A percentile compares a stretch with the other conserved stretches of the same genome.
phyloP scores from a whole-genome alignment of 2,888 invertebrate species.

The Amaurobius ferox region DNA sequence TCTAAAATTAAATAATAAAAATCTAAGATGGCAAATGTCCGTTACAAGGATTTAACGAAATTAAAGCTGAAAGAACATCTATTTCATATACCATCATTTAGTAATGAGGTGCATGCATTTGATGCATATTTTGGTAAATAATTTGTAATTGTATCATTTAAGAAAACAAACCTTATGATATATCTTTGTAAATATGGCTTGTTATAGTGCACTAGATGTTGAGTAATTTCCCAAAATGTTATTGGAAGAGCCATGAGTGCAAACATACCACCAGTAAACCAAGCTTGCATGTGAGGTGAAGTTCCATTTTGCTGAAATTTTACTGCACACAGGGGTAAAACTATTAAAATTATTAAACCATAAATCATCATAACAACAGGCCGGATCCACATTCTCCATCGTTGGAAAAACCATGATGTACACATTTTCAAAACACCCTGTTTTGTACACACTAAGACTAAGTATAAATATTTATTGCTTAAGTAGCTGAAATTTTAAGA shows the following conservation, averaged over 20 bases:
- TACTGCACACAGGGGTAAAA: slow-evolving; percentile 89
- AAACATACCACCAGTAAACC: slow-evolving; percentile 76
- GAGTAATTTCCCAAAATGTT: slow-evolving; percentile 95
- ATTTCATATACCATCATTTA: too few species aligned
- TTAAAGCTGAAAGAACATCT: too few species aligned
- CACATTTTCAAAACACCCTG: too few species aligned
- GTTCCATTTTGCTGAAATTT: slow-evolving; percentile 89
- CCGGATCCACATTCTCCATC: slow-evolving; percentile 93
- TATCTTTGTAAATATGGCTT: slow-evolving; percentile 94
- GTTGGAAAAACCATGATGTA: slow-evolving; percentile 55
- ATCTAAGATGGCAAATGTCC: too few species aligned
- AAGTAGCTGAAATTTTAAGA: too few species aligned
- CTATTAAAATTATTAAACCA: slow-evolving; percentile 87
- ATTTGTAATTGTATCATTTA: too few species aligned
- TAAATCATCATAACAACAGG: slow-evolving; percentile 89
- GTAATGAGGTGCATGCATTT: too few species aligned
- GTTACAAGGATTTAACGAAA: too few species aligned
- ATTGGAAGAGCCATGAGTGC: slow-evolving; percentile 87
- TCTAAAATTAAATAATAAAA: too few species aligned
- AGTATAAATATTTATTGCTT: too few species aligned
- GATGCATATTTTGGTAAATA: too few species aligned
- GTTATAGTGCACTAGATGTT: slow-evolving; percentile 94
- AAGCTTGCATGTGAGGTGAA: slow-evolving; percentile 85
- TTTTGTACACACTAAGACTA: too few species aligned
- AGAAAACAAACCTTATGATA: slow-evolving; percentile 87